Evolutionary conservation across 2,797 vertebrate genomes (phyloP).

Genomic region (Potorous gilbertii): DNA sequence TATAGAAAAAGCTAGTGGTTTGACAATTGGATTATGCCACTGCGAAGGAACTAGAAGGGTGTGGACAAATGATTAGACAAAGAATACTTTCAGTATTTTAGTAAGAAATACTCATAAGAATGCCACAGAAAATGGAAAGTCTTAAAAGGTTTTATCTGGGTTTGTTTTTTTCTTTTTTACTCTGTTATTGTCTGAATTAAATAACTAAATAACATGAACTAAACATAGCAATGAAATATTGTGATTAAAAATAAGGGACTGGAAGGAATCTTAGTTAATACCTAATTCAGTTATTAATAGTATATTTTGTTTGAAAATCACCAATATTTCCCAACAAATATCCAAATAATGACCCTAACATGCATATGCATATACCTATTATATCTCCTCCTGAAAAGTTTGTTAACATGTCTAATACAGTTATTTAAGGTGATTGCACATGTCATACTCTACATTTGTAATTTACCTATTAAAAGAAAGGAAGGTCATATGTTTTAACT

Average conservation of each 20-base stretch:
- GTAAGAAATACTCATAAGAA: background rate
- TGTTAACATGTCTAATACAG: background rate
- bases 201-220: background rate
- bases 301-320: background rate
- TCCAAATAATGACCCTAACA: background rate
- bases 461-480: background rate
- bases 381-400: background rate
- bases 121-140: background rate
- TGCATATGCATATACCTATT: background rate
- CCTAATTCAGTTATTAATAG: background rate
- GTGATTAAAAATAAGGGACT: background rate
- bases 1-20: rapidly evolving
- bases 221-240: background rate
- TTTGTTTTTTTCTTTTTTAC: background rate
- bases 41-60: background rate
- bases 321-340: background rate
- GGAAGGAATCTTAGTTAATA: background rate
- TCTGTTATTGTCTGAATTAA: background rate
- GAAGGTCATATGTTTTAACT: background rate
- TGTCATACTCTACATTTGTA: background rate
- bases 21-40: background rate
- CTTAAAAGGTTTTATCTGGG: background rate
- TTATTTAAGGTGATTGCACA: background rate
- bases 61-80: background rate
- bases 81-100: background rate